Conservation (phyloP, 2,797 vertebrate genomes). For the Sebastes hubbsi region DNA sequence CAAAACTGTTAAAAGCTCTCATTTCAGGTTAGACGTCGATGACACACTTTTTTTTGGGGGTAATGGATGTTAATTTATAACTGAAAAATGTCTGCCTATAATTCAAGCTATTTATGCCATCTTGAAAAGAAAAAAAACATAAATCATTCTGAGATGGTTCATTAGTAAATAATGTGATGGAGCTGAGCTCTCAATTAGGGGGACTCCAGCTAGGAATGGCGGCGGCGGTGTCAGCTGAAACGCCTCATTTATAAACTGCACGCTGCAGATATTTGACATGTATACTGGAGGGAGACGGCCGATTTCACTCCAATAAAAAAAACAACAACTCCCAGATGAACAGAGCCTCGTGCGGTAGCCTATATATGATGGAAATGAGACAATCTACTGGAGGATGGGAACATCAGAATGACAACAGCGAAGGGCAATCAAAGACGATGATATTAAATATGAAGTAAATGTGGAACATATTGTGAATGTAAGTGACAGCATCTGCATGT, state of each 20-base stretch:
- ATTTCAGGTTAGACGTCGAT: background rate
- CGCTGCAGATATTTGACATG: slow-evolving; percentile 40
- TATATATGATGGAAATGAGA: slow-evolving; percentile 34
- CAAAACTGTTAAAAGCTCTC: background rate
- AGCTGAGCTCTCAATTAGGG: slow-evolving; percentile 65
- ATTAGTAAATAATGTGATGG: slow-evolving; percentile 72
- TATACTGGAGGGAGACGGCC: slow-evolving; percentile 24
- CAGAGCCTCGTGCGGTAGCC: background rate
- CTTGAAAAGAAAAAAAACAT: slow-evolving; percentile 44
- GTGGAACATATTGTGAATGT: background rate
- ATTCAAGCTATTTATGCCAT: slow-evolving; percentile 41
- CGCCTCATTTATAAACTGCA: slow-evolving; percentile 59
- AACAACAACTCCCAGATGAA: slow-evolving; percentile 29
- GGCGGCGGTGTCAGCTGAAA: slow-evolving; percentile 64
- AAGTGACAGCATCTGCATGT: background rate
- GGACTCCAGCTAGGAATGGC: slow-evolving; percentile 58
- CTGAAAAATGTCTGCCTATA: slow-evolving; percentile 39
- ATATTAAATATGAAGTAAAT: slow-evolving; percentile 17
- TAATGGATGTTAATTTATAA: slow-evolving; percentile 36
- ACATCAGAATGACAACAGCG: slow-evolving; percentile 14
- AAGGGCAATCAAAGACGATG: slow-evolving; percentile 5
- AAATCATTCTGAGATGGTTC: slow-evolving; percentile 67
- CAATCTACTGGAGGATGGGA: slow-evolving; percentile 22
- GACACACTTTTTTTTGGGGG: slow-evolving; percentile 11
- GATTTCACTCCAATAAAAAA: slow-evolving; percentile 29